Evolutionary conservation across 1,140 invertebrate genomes (phyloP), one percentile per base, ranked within the genome.

Genomic region (Maniola jurtina): DNA sequence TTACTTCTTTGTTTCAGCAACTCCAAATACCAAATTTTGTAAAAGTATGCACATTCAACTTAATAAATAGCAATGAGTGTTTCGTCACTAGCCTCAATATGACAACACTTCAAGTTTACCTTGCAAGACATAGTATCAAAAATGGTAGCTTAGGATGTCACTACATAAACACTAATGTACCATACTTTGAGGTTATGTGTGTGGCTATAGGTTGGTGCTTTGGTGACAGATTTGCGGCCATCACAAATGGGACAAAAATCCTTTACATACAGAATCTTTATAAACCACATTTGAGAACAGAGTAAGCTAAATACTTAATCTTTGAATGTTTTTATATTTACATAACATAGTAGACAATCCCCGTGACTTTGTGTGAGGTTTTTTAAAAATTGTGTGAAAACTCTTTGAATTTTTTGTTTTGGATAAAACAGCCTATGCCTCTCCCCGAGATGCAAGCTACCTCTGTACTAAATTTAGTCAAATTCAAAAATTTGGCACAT

Each of bases 1-100:
- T 54, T 45, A 56, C 5, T 42, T 42, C 55, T 60, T 59, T 68
- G 47, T 84, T 89, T 56, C 75, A 90, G 90, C 80, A 81, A 69
- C 73, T 91, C 8, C 62, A 80, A 66, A 64, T 88, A 14, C 79
- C 84, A 58, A 14, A 71, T 15, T 40, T 75, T 34, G 63, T 63
- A 7, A 76, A 77, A 63, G 57, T 91, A 5, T 47, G 83, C 35
- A 79, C 88, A 65, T 91, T 90, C 65, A 75, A 91, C 56, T 72
- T 91, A 55, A 47, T 91, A 33, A 79, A 89, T 36, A 77, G 71
- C 15, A 83, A 81, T 72, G 82, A 87, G 71, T 91, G 88, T 65
- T 86, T 89, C 45, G 70, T 91, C 14, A 82, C 75, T 42, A 64
- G 70, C 42, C 47, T 47, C 47, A 45, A 68, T 25, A 54, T 70